Evolutionary conservation across 2,888 invertebrate species (phyloP), one percentile per base, ranked within the genome.

Genomic region (Chrysopilus asiliformis): DNA sequence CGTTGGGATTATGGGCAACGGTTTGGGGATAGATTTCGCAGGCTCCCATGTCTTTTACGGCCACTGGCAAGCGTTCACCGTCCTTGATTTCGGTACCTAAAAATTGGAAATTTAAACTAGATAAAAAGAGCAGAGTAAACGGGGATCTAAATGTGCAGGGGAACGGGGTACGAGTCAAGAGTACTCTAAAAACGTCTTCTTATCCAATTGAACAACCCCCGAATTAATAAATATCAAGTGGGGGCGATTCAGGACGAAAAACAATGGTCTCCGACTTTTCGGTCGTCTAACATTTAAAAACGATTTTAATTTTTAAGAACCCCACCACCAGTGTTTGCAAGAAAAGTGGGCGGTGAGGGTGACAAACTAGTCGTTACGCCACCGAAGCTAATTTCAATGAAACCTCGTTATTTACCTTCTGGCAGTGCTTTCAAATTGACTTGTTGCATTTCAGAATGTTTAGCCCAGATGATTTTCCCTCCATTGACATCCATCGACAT

Each of bases 11-110:
- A 62, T 98, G 98, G 18, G 87, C 85, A 44, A 98, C 89, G 0
- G 90, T 94, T 58, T 99, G 98, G 0, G 98, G 98, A 60, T 97
- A 98, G 44, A 98, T 94, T 65, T 98, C 98, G 59, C 97, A 98
- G 5, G 93, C 89, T 2, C 98, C 98, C 89, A 98, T 93, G 55
- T 98, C 98, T 60, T 98, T 98, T 0, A 95, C 86, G 3, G 85
- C 84, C 2, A 99, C 76, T 0, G 94, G 87, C 10, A 99, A 69
- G 2, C 90, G 72, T 62, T 94, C 93, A 0, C 94, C 94, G 53
- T 95, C 94, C 54, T 83, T 81, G 39, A 87, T 72, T 56, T 80
- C 79, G 1, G 72, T 70, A 43, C 66, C 72, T 66, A 56, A 55
- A 12, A 57, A 55, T n/a, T n/a, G n/a, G n/a, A n/a, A n/a, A n/a